Conservation (phyloP, 2,888 invertebrate species). For the Cheilosia scutellata region DNA sequence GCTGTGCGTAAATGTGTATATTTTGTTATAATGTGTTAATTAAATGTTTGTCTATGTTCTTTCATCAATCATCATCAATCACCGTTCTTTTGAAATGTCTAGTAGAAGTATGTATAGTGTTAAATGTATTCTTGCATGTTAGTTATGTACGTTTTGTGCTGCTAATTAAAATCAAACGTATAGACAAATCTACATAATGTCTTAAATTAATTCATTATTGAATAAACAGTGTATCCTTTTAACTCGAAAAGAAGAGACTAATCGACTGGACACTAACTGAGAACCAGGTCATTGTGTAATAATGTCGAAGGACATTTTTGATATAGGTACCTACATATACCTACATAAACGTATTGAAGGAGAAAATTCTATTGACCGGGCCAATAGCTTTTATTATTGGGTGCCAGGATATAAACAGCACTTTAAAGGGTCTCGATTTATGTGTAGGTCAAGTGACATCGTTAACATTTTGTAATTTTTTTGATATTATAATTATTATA, state of each 20-base stretch:
- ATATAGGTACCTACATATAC: not conserved
- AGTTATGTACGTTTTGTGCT: too few relatives aligned
- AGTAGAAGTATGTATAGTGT: too few relatives aligned
- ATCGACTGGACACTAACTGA: not conserved
- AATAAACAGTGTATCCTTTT: not conserved
- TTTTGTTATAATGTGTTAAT: not conserved
- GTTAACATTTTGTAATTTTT: too few relatives aligned
- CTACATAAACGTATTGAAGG: not conserved
- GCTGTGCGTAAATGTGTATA: not conserved
- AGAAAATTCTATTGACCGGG: not conserved
- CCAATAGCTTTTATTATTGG: not conserved
- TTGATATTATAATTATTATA: too few relatives aligned
- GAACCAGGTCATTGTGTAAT: constrained; percentile 44
- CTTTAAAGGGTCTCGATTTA: not conserved
- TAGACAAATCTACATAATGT: too few relatives aligned
- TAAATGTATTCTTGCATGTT: too few relatives aligned
- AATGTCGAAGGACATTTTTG: constrained; percentile 21
- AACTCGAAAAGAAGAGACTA: not conserved
- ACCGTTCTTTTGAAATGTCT: too few relatives aligned
- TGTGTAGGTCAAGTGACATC: too few relatives aligned
- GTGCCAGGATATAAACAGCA: not conserved
- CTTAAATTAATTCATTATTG: not conserved
- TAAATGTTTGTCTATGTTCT: not conserved
- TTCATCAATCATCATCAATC: not conserved
- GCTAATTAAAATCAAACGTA: too few relatives aligned